Percentiles rank a stretch among this genome's conserved stretches.
phyloP scores from a whole-genome alignment of 30 jellyfish, hydroid and myxozoan genomes.

The Euphysa ruthae region DNA sequence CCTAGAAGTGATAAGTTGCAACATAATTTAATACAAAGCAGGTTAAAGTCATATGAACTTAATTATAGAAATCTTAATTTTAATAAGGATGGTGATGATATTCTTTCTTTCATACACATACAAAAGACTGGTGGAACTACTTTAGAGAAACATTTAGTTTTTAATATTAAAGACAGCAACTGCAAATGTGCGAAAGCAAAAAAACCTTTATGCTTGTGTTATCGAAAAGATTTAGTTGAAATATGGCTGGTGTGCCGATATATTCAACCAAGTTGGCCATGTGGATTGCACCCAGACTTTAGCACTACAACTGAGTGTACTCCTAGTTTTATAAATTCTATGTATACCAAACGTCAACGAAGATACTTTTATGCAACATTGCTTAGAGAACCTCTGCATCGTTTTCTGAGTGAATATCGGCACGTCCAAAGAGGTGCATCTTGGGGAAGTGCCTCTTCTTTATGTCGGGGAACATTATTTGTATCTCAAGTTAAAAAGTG shows the following conservation, averaged over 20 bases:
- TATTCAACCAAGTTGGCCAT: slow-evolving; percentile 72
- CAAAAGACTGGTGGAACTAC: slow-evolving; percentile 92
- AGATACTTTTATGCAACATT: slow-evolving; percentile 40
- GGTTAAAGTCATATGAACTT: background rate
- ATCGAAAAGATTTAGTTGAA: slow-evolving; percentile 26
- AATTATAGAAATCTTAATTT: background rate
- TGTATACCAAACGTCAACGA: slow-evolving; percentile 4
- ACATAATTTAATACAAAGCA: too few relatives aligned
- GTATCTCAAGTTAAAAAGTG: slow-evolving; percentile 28
- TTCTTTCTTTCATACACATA: slow-evolving; percentile 63
- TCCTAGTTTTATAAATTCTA: slow-evolving; percentile 30
- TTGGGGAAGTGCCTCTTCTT: slow-evolving; percentile 46
- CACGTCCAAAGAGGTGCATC: slow-evolving; percentile 89
- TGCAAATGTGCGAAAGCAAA: slow-evolving; percentile 35
- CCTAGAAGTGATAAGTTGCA: too few relatives aligned
- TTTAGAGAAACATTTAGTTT: slow-evolving; percentile 39
- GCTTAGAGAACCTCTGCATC: slow-evolving; percentile 62
- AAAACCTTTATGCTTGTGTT: slow-evolving; percentile 45
- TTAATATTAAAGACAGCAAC: slow-evolving; percentile 20
- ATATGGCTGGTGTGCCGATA: slow-evolving; percentile 81
- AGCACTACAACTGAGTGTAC: slow-evolving; percentile 44
- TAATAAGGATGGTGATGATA: slow-evolving; percentile 5
- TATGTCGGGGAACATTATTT: slow-evolving; percentile 32
- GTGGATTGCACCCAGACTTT: slow-evolving; percentile 90
- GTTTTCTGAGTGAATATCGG: slow-evolving; percentile 78